Percentiles rank a stretch among this genome's conserved stretches.
Conservation (phyloP, 1,140 invertebrate genomes). For the Wasmannia auropunctata region DNA sequence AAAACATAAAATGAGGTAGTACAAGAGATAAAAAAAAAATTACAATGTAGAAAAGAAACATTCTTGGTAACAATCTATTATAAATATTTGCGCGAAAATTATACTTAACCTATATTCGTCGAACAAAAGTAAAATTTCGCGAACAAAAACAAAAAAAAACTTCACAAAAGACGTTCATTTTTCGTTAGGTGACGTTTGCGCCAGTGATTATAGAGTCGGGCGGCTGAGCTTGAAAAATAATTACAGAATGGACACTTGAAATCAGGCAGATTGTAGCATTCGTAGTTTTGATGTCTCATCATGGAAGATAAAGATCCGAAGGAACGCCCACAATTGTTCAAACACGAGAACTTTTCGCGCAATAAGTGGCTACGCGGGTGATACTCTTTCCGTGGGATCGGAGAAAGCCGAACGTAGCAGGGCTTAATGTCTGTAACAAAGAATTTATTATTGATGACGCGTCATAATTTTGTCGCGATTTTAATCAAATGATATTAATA, state of each 20-base stretch:
- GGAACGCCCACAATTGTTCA: neutral
- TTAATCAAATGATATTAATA: neutral
- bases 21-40: neutral
- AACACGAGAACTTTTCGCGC: neutral
- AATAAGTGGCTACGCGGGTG: neutral
- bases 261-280: neutral
- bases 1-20: neutral
- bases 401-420: neutral
- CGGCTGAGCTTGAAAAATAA: neutral
- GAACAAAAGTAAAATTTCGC: neutral
- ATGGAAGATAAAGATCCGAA: neutral
- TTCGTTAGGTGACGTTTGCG: neutral
- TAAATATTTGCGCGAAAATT: neutral
- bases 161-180: neutral
- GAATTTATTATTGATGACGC: neutral
- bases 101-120: neutral
- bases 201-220: neutral
- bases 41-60: neutral
- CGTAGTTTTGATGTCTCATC: neutral
- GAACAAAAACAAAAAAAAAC: neutral
- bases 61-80: neutral
- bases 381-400: neutral
- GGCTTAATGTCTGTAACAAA: constrained; percentile 1
- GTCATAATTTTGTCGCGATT: neutral
- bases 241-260: neutral